Conservation (phyloP, 2,113 vertebrate genomes). For the Oriolus oriolus region DNA sequence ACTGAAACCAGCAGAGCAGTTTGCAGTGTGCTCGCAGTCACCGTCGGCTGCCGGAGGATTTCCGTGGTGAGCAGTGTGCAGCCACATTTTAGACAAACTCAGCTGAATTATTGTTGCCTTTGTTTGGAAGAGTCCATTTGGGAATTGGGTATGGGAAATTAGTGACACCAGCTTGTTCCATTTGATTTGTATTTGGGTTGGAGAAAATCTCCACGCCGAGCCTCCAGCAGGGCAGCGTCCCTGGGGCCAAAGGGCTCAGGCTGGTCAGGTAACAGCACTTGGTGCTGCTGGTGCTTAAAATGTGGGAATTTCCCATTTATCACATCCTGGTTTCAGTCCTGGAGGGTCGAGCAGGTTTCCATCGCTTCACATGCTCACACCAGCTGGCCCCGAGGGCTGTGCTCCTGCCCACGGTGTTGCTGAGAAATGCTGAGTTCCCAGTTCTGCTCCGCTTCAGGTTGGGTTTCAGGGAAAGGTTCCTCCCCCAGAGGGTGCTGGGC, state of each 20-base stretch:
- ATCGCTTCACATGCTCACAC: fast-evolving
- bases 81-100: background rate
- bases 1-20: background rate
- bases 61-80: background rate
- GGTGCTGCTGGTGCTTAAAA: background rate
- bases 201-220: background rate
- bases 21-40: background rate
- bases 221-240: background rate
- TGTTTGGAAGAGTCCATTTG: background rate
- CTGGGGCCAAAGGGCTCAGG: background rate
- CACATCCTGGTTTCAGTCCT: fast-evolving
- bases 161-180: background rate
- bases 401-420: fast-evolving
- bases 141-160: background rate
- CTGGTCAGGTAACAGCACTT: background rate
- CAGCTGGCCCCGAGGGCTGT: background rate
- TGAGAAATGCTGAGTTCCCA: background rate
- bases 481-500: background rate
- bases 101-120: background rate
- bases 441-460: background rate
- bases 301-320: background rate
- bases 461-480: background rate
- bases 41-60: background rate
- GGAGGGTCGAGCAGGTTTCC: background rate
- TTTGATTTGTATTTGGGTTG: background rate